phyloP scores from a whole-genome alignment of 2,113 vertebrate genomes.

The Apteryx mantelli region DNA sequence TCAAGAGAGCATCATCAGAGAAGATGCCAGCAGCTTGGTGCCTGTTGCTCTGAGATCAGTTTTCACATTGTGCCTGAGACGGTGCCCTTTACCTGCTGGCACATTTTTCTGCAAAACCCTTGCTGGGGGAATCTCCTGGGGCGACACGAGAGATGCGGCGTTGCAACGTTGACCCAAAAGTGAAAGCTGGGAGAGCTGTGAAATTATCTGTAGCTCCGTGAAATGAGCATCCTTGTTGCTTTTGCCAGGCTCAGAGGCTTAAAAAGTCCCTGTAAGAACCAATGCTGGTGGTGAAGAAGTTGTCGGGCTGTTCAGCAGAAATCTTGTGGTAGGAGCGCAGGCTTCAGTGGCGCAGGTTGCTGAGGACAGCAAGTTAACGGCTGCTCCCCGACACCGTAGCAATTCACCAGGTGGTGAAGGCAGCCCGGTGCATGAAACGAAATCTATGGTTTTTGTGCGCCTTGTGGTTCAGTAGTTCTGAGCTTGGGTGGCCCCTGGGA shows the following conservation, averaged over 20 bases:
- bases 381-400: not conserved
- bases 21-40: not conserved
- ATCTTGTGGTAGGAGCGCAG: not conserved
- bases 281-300: not conserved
- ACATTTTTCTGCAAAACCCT: not conserved
- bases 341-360: not conserved
- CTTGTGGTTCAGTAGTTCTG: not conserved
- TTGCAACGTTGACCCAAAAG: not conserved
- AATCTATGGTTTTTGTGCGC: not conserved
- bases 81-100: not conserved
- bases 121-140: not conserved
- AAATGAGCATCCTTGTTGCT: accelerated
- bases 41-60: not conserved
- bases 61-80: accelerated
- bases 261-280: not conserved
- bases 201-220: too few species aligned
- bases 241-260: not conserved
- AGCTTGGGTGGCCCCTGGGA: not conserved
- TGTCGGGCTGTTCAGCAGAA: not conserved
- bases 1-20: not conserved
- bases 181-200: not conserved
- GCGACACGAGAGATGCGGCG: accelerated
- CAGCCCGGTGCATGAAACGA: not conserved
- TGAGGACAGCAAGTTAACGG: not conserved
- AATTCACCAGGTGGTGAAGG: not conserved